Evolutionary conservation across 2,888 invertebrate species (phyloP).

Genomic region (Tetanocera ferruginea): DNA sequence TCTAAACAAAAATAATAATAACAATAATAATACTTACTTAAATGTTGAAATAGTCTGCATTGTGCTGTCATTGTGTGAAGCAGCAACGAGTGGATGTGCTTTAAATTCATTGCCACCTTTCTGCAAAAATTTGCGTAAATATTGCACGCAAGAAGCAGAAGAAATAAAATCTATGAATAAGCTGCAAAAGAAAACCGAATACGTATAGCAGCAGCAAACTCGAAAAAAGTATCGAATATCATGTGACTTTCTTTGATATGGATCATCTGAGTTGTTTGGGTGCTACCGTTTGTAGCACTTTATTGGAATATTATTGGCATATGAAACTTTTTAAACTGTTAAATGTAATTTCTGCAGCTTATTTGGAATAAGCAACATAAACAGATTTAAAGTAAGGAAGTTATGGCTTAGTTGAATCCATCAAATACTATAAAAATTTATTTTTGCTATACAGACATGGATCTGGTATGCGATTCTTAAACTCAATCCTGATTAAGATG

Average conservation of each 20-base stretch:
- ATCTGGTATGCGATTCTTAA: no score
- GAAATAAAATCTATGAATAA: neutral
- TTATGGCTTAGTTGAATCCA: no score
- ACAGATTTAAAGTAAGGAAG: no score
- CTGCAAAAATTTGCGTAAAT: conserved; percentile 23
- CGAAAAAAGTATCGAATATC: no score
- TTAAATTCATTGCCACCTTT: conserved; percentile 23
- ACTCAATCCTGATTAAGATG: no score
- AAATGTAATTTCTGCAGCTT: no score
- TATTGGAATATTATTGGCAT: no score
- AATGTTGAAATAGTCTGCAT: conserved; percentile 13
- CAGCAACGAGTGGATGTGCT: neutral
- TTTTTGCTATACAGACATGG: no score
- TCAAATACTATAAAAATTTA: no score
- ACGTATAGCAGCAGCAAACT: neutral
- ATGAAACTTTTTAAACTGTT: no score
- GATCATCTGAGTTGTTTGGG: neutral
- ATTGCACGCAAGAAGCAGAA: neutral
- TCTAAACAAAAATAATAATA: neutral
- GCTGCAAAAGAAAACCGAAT: neutral
- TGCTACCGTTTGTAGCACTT: no score
- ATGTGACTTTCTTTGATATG: neutral
- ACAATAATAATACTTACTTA: neutral
- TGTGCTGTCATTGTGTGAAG: conserved; percentile 13
- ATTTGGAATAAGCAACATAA: no score